Evolutionary conservation across 2,113 vertebrate species (phyloP).

Genomic region (Notarius quadriscutis): DNA sequence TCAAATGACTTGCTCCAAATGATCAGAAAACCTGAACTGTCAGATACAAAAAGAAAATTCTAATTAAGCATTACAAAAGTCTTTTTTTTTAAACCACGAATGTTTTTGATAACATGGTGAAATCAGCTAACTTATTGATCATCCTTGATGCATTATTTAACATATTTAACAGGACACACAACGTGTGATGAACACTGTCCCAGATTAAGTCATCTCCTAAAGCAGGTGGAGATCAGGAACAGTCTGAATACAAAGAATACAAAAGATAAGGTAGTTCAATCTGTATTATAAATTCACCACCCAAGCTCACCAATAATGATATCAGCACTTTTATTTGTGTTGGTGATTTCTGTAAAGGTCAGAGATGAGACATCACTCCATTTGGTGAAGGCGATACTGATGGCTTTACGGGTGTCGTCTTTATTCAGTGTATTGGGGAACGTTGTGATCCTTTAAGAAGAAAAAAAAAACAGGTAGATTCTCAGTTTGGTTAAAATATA

Average conservation of each 20-base stretch:
- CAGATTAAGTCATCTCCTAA: background rate
- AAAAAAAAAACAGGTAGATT: background rate
- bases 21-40: background rate
- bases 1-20: background rate
- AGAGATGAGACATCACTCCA: constrained; percentile 82
- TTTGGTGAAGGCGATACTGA: constrained; percentile 77
- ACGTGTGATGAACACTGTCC: background rate
- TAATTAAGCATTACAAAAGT: background rate
- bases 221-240: background rate
- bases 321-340: constrained; percentile 63
- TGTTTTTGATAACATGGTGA: background rate
- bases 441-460: constrained; percentile 67
- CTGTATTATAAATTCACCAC: background rate
- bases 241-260: background rate
- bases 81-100: background rate
- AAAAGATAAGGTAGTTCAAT: background rate
- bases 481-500: background rate
- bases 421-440: constrained; percentile 78
- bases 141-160: background rate
- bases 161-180: background rate
- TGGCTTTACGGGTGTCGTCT: constrained; percentile 75
- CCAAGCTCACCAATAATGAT: constrained; percentile 73
- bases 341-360: constrained; percentile 69
- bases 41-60: background rate
- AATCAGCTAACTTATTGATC: background rate